phyloP scores from a whole-genome alignment of 2,888 invertebrate species.

The Dascillus cervinus region DNA sequence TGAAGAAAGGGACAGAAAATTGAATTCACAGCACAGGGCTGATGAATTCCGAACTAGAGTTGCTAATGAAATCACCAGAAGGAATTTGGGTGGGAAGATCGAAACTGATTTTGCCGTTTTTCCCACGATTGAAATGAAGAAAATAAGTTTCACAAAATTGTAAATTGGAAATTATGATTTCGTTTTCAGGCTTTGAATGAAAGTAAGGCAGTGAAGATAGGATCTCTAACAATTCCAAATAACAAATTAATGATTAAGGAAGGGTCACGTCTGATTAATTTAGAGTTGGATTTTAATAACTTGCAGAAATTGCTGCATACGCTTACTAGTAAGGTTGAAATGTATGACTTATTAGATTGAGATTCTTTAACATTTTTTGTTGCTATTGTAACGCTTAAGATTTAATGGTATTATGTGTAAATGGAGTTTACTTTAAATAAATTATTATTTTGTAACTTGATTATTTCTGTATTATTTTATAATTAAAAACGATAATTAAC shows the following conservation, averaged over 20 bases:
- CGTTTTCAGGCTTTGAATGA: constrained; percentile 37
- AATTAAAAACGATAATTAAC: too few relatives aligned
- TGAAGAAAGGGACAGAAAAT: constrained; percentile 44
- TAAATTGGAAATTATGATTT: constrained; percentile 4
- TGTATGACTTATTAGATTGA: too few relatives aligned
- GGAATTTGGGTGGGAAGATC: constrained; percentile 63
- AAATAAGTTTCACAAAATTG: too few relatives aligned
- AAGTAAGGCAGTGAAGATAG: constrained; percentile 36
- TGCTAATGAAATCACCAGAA: constrained; percentile 53
- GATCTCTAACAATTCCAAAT: constrained; percentile 40
- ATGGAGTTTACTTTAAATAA: too few relatives aligned
- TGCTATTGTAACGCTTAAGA: too few relatives aligned
- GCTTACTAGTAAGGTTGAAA: too few relatives aligned
- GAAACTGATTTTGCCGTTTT: constrained; percentile 69
- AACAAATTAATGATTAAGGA: constrained; percentile 27
- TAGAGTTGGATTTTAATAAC: constrained; percentile 37
- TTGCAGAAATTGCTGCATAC: constrained; percentile 35
- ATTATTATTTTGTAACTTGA: too few relatives aligned
- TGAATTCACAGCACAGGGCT: constrained; percentile 49
- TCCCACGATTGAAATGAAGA: constrained; percentile 62
- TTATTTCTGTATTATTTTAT: too few relatives aligned
- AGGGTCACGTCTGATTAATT: constrained; percentile 30
- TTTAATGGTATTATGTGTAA: too few relatives aligned
- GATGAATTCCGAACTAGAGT: constrained; percentile 57
- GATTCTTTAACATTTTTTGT: too few relatives aligned